Conservation (phyloP, 2,113 vertebrate genomes). For the Lethenteron reissneri region DNA sequence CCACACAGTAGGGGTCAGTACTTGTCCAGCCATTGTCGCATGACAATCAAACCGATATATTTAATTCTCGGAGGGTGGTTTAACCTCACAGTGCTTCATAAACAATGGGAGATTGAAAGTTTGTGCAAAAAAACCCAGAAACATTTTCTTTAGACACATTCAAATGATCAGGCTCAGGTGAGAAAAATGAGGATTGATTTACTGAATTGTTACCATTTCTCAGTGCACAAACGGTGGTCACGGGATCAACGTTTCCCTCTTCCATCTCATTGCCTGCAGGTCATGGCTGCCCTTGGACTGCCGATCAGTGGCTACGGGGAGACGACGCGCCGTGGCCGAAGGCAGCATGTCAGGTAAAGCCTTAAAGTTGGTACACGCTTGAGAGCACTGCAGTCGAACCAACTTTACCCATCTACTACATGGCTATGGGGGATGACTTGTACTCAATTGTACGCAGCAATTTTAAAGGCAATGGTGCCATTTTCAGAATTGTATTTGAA, state of each 20-base stretch:
- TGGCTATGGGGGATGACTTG: too few species aligned
- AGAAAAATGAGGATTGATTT: background rate
- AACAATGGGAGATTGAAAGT: background rate
- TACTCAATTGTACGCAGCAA: too few species aligned
- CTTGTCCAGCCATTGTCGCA: too few species aligned
- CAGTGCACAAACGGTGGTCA: background rate
- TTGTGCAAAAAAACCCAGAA: background rate
- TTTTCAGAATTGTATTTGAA: too few species aligned
- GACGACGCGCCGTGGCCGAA: constrained; percentile 2
- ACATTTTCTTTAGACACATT: background rate
- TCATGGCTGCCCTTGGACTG: constrained; percentile 3
- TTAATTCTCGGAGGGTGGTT: too few species aligned
- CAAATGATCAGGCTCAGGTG: background rate
- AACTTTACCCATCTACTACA: too few species aligned
- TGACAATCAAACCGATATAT: too few species aligned
- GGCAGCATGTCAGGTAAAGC: background rate
- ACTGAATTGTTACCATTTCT: background rate
- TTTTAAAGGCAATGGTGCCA: too few species aligned
- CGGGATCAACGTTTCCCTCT: background rate
- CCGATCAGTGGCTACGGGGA: constrained; percentile 2
- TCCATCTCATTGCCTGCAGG: background rate
- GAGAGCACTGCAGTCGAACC: too few species aligned
- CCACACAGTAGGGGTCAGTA: too few species aligned
- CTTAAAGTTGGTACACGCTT: too few species aligned
- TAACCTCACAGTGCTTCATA: background rate